Base-by-base conservation (phyloP, 2,797 vertebrate species). In the Schizopygopsis malacanthus region DNA sequence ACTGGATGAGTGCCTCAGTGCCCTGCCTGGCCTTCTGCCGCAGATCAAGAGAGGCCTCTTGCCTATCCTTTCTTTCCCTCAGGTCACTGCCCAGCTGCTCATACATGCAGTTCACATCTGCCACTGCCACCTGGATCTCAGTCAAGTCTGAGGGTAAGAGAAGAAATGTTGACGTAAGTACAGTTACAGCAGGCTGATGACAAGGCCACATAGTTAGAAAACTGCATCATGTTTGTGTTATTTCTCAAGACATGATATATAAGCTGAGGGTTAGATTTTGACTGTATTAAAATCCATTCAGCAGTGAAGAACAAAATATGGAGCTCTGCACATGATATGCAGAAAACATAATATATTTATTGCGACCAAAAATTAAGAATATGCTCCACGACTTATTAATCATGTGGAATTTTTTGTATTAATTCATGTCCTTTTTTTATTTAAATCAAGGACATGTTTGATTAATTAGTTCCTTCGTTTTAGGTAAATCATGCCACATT, bases 91-190 rank as follows among this genome's bases (percentile, higher is more conserved):
- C 98, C 10, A 99, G 94, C 10, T 90, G 90, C 89, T 97, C 97
- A 50, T 98, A 97, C 69, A 93, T 95, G 76, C 92, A 88, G 88
- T 94, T 97, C 88, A 98, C 95, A 0, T 99, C 98, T 0, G 97
- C 96, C 90, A 98, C 94, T 0, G 97, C 95, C 2, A 98, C 96
- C 93, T 99, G 98, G 90, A 99, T 98, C 93, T 98, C 96, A 0
- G 98, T 98, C 93, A 99, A 95, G 91, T 99, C 98, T 99, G 91
- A 39, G 70, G n/a, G 5, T 59, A 25, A 81, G n/a, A 85, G 41
- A 67, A 76, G 50, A 85, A 83, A 78, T 25, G 28, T 43, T 84
- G 47, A 69, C 12, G n/a, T 10, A 50, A 79, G 72, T 50, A 37
- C 45, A 80, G 28, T 22, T 11, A 81, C 22, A 33, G 79, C n/a